A percentile compares a stretch with the other conserved stretches of the same genome.
Evolutionary conservation across 2,888 invertebrate genomes (phyloP).

Genomic region (Chrysotoxum bicinctum): DNA sequence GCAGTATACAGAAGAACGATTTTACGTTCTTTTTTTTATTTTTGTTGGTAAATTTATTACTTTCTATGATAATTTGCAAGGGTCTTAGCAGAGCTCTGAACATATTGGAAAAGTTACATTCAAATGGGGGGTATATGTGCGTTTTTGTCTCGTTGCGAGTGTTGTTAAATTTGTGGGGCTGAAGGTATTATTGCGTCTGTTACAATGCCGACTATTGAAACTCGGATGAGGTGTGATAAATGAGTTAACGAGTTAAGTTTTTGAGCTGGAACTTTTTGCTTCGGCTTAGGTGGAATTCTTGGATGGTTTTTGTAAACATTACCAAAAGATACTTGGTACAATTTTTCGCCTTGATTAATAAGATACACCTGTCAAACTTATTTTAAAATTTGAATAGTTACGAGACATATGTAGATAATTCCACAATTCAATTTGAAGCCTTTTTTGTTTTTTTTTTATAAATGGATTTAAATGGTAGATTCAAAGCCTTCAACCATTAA

Average conservation of each 20-base stretch:
- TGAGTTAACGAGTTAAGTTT: conserved; percentile 15
- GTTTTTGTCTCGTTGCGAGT: background rate
- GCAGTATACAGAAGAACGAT: background rate
- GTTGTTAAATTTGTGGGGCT: background rate
- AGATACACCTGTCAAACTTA: no score
- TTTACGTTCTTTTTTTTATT: background rate
- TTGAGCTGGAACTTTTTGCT: background rate
- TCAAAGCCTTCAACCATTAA: no score
- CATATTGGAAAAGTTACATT: conserved; percentile 51
- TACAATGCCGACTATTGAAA: conserved; percentile 4
- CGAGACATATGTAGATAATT: no score
- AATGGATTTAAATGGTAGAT: no score
- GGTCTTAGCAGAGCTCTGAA: background rate
- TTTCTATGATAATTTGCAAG: conserved; percentile 45
- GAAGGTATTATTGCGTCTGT: conserved; percentile 5
- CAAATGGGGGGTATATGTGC: background rate
- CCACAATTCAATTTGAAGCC: no score
- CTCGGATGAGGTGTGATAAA: conserved; percentile 13
- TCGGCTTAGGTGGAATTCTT: background rate
- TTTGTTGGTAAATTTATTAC: conserved; percentile 40
- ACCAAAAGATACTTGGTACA: no score
- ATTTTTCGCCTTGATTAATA: no score
- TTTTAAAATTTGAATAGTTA: no score
- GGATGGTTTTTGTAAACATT: no score
- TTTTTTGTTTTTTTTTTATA: no score